Evolutionary conservation across 2,797 vertebrate genomes (phyloP), one percentile per base, ranked within the genome.

Genomic region (Megalops cyprinoides): DNA sequence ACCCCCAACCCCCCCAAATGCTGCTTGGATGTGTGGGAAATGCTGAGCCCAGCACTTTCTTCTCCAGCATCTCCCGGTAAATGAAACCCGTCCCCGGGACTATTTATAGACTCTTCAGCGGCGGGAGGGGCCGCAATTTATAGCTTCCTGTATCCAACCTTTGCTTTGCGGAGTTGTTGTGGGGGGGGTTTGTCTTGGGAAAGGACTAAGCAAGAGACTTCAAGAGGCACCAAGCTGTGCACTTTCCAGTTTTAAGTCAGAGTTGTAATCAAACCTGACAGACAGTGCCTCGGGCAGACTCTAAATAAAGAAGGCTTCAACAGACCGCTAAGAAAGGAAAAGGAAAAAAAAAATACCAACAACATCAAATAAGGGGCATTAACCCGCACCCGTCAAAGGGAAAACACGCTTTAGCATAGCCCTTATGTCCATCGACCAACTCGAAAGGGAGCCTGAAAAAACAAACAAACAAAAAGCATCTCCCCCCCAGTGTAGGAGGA

Each of bases 41-140:
- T 23, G 5, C 37, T 71, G 49, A 55, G 42, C 49, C 39, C 18
- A 51, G 67, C 44, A n/a, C 71, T 46, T 31, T n/a, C 28, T 28
- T 42, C 48, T 42, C 31, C 31, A 23, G 31, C 53, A 62, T 80
- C 53, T 80, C 79, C 78, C 5, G 23, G 18, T 51, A 37, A 74
- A 56, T 62, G 74, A 74, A 80, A 60, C 48, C 69, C 71, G 46
- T 60, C 53, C n/a, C n/a, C 4, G n/a, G 1, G 39, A 37, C 71
- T 80, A 79, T 79, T 79, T 74, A 58, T 74, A 74, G 79, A 53
- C 51, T 12, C 20, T 49, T 60, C 79, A 82, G 84, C 78, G 80
- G 86, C 83, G 82, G 84, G 73, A 83, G 60, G 55, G 74, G 51
- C 82, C 79, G 85, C 82, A 81, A 84, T 88, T 89, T 86, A 86